Evolutionary conservation across 2,113 vertebrate species (phyloP).

Genomic region (Notarius quadriscutis): DNA sequence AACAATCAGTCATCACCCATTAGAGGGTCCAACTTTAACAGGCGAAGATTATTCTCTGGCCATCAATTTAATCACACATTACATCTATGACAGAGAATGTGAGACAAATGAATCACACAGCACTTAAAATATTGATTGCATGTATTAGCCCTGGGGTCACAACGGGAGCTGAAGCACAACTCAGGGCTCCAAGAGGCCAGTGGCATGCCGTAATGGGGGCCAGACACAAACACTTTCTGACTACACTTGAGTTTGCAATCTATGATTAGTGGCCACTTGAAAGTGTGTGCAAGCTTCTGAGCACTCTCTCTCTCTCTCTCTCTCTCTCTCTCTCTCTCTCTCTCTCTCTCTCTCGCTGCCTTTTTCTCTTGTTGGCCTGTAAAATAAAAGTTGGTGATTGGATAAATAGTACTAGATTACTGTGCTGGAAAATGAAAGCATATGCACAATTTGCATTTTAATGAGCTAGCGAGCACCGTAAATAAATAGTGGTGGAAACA

Average conservation of each 20-base stretch:
- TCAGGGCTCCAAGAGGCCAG: constrained; percentile 49
- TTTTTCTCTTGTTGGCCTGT: constrained; percentile 52
- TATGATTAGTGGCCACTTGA: constrained; percentile 58
- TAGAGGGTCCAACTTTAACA: constrained; percentile 47
- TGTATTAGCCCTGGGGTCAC: constrained; percentile 57
- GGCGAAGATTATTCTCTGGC: constrained; percentile 44
- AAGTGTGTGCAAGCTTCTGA: constrained; percentile 55
- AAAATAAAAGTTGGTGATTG: constrained; percentile 68
- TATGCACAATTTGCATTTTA: constrained; percentile 77
- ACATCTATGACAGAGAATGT: constrained; percentile 52
- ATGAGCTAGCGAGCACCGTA: constrained; percentile 68
- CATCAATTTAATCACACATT: constrained; percentile 54
- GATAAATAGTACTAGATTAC: constrained; percentile 71
- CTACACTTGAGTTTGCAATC: constrained; percentile 59
- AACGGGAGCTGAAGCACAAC: constrained; percentile 53
- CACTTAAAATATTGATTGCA: constrained; percentile 62
- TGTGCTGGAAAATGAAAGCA: constrained; percentile 73
- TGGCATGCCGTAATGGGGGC: constrained; percentile 51
- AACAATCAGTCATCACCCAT: constrained; percentile 57
- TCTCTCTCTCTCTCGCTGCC: constrained; percentile 7
- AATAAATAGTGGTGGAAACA: constrained; percentile 65
- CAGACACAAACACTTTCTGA: constrained; percentile 54
- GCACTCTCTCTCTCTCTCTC: constrained; percentile 24
- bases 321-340: constrained; percentile 52
- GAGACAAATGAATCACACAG: constrained; percentile 56